Conservation (phyloP, 2,113 vertebrate genomes). For the Eubucco bourcierii region DNA sequence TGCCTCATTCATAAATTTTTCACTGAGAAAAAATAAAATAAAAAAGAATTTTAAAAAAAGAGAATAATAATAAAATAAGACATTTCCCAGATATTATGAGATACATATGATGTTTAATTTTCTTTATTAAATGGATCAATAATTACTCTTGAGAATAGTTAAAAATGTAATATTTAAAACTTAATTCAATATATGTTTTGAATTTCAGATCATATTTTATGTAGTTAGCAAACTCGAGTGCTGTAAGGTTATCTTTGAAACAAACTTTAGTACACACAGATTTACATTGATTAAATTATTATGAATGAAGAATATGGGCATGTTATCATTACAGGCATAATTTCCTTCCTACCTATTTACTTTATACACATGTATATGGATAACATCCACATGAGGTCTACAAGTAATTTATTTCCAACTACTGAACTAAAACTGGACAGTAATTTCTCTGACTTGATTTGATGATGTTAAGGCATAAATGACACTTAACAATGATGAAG, state of each 20-base stretch:
- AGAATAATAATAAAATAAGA: background rate
- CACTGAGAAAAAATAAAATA: background rate
- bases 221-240: conserved; percentile 45
- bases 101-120: background rate
- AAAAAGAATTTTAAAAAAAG: background rate
- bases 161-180: background rate
- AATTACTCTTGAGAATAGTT: background rate
- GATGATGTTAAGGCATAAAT: conserved; percentile 47
- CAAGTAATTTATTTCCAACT: conserved; percentile 66
- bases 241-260: conserved; percentile 57
- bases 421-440: conserved; percentile 54
- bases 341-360: conserved; percentile 55
- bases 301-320: conserved; percentile 47
- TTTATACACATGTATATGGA: conserved; percentile 46
- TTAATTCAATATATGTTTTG: background rate
- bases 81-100: background rate
- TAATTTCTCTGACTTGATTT: conserved; percentile 63
- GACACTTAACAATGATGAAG: conserved; percentile 27
- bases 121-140: conserved; percentile 30
- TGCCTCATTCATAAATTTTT: background rate
- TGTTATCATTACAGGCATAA: conserved; percentile 32
- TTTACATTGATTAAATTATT: conserved; percentile 57
- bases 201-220: conserved; percentile 30
- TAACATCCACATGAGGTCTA: conserved; percentile 59
- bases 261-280: conserved; percentile 48